Conservation (phyloP, 2,888 invertebrate species). For the Ectemnius lituratus region DNA sequence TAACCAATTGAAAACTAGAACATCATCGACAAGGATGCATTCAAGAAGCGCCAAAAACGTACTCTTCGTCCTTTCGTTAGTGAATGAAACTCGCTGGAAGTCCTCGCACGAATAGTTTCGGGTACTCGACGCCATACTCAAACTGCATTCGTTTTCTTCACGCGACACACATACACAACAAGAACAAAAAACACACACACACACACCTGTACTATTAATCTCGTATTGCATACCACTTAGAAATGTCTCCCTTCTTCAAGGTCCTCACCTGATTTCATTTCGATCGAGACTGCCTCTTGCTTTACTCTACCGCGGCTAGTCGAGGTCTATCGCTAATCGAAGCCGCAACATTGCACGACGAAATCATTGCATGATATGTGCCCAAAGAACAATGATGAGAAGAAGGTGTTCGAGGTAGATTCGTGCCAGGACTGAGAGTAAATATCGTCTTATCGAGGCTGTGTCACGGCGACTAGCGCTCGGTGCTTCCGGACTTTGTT, state of each 20-base stretch:
- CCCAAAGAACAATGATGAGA: neutral
- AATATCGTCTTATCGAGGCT: constrained; percentile 56
- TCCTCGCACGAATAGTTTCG: constrained; percentile 39
- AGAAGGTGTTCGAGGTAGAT: constrained; percentile 35
- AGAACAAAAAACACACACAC: too few species aligned
- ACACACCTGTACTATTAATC: too few species aligned
- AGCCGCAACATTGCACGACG: constrained; percentile 8
- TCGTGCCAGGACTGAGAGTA: constrained; percentile 42
- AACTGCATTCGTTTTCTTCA: constrained; percentile 3
- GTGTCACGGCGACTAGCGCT: constrained; percentile 48
- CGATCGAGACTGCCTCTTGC: constrained; percentile 55
- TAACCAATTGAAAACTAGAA: neutral
- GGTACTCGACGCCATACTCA: constrained; percentile 23
- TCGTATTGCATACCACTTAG: constrained; percentile 5
- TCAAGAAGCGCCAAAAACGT: neutral
- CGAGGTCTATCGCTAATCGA: constrained; percentile 17
- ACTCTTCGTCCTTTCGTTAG: too few species aligned
- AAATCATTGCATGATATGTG: constrained; percentile 7
- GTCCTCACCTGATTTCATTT: constrained; percentile 15
- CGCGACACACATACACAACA: neutral
- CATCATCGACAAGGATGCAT: neutral
- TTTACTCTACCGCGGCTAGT: constrained; percentile 50
- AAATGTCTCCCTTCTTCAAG: neutral
- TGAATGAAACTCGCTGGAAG: neutral
- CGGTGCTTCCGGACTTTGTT: constrained; percentile 23